Evolutionary conservation across 2,888 invertebrate genomes (phyloP).

Genomic region (Mystacides longicornis): DNA sequence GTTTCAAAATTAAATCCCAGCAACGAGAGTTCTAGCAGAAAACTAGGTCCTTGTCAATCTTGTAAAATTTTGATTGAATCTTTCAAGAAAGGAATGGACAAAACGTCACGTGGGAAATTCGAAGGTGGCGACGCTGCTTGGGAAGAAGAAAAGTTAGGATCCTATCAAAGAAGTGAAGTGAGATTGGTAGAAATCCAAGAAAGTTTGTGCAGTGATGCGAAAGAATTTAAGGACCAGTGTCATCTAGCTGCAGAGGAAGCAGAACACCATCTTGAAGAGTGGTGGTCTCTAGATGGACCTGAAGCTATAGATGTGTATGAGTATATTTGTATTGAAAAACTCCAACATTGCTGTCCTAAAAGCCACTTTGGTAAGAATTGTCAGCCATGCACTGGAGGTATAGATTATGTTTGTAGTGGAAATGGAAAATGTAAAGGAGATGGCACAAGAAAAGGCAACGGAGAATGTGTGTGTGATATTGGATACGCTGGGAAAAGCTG

Average conservation of each 20-base stretch:
- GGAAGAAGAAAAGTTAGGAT: slow-evolving; percentile 81
- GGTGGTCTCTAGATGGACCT: slow-evolving; percentile 68
- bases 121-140: slow-evolving; percentile 91
- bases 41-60: slow-evolving; percentile 69
- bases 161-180: slow-evolving; percentile 81
- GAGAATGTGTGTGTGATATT: slow-evolving; percentile 76
- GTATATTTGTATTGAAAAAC: slow-evolving; percentile 72
- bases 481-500: slow-evolving; percentile 79
- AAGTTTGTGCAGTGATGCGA: slow-evolving; percentile 68
- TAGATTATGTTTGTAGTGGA: slow-evolving; percentile 66
- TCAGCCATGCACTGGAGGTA: slow-evolving; percentile 67
- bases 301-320: slow-evolving; percentile 56
- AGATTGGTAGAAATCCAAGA: slow-evolving; percentile 89
- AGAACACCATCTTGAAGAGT: slow-evolving; percentile 75
- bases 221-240: slow-evolving; percentile 70
- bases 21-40: slow-evolving; percentile 30
- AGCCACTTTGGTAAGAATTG: slow-evolving; percentile 80
- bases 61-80: slow-evolving; percentile 69
- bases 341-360: slow-evolving; percentile 76
- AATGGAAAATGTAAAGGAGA: slow-evolving; percentile 77
- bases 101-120: slow-evolving; percentile 79
- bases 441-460: slow-evolving; percentile 90
- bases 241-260: slow-evolving; percentile 76
- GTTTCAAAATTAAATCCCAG: slow-evolving; percentile 16
- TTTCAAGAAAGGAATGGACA: slow-evolving; percentile 72